These are phyloP conservation scores for Clytia hemisphaerica DNA, from an alignment of 30 jellyfish, hydroid and myxozoan genomes.

Conservation along the genomic window DNA sequence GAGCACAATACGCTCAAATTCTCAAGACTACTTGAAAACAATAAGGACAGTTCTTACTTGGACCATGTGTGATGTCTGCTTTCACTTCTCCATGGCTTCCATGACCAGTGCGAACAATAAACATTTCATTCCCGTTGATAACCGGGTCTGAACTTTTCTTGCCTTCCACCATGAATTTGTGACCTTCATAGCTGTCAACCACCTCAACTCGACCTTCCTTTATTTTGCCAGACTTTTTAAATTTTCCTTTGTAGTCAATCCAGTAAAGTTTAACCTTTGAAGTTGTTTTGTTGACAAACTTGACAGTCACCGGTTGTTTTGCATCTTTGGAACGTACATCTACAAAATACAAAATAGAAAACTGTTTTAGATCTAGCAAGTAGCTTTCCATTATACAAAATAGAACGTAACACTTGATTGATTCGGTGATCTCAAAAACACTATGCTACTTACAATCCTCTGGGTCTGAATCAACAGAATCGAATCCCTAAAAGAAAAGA, in stretches of 20 bases:
- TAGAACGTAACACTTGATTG: background rate
- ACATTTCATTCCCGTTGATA: slow-evolving; percentile 20
- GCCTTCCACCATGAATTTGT: slow-evolving; percentile 20
- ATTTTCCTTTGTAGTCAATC: slow-evolving; percentile 35
- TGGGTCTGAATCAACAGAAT: slow-evolving; percentile 21
- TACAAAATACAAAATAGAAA: background rate
- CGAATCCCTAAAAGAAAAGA: slow-evolving; percentile 17
- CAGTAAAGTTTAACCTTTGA: slow-evolving; percentile 27
- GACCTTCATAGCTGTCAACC: slow-evolving; percentile 25
- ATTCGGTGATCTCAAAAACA: background rate
- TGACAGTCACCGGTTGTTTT: slow-evolving; percentile 22
- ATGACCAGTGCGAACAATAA: slow-evolving; percentile 12
- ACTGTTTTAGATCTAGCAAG: background rate
- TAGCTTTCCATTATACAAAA: background rate
- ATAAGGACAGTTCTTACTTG: slow-evolving; percentile 3
- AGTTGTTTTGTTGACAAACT: slow-evolving; percentile 34
- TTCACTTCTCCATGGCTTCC: slow-evolving; percentile 28
- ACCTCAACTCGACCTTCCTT: slow-evolving; percentile 38
- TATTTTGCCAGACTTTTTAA: slow-evolving; percentile 22
- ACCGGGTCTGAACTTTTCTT: slow-evolving; percentile 10
- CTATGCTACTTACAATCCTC: slow-evolving; percentile 19
- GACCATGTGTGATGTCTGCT: slow-evolving; percentile 33
- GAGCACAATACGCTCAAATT: no score
- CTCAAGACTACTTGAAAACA: no score
- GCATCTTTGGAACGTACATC: slow-evolving; percentile 27